phyloP scores from a whole-genome alignment of 2,888 invertebrate species.

The Serripes groenlandicus region DNA sequence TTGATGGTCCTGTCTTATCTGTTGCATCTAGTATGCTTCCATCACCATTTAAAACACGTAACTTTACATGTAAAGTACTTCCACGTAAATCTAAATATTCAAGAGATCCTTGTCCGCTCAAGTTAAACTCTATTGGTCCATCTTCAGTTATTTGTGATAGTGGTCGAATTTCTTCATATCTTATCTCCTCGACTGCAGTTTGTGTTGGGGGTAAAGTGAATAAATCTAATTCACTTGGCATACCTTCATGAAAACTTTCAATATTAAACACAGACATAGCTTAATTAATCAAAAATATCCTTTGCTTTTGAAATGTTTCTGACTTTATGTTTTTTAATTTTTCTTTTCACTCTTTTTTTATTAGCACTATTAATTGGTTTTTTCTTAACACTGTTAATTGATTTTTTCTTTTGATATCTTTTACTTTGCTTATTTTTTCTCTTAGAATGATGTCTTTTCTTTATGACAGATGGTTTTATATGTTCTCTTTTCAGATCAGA shows the following conservation, averaged over 20 bases:
- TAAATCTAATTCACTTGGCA: conserved; percentile 18
- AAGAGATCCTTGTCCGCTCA: conserved; percentile 9
- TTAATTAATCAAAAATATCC: conserved; percentile 22
- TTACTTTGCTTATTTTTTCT: conserved; percentile 7
- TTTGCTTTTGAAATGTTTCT: conserved; percentile 8
- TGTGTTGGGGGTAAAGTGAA: conserved; percentile 40
- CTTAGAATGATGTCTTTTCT: background rate
- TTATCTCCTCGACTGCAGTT: conserved; percentile 19
- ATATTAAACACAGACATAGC: conserved; percentile 25
- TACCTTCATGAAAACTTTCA: conserved; percentile 23
- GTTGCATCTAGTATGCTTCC: background rate
- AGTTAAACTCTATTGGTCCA: conserved; percentile 26
- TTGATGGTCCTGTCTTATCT: conserved; percentile 32
- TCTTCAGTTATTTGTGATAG: conserved; percentile 28
- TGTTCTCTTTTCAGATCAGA: conserved; percentile 16
- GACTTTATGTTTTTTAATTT: background rate
- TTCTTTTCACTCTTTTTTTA: background rate
- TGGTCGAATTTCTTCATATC: conserved; percentile 30
- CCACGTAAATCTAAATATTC: conserved; percentile 34
- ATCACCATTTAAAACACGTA: conserved; percentile 27
- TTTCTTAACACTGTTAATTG: background rate
- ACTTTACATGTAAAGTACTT: conserved; percentile 24
- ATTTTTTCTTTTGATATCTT: conserved; percentile 3
- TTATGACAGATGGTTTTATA: conserved; percentile 14
- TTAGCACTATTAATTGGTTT: background rate